These are phyloP conservation scores for Cylas formicarius DNA, from an alignment of 1,140 invertebrate species.

Conservation along the genomic window DNA sequence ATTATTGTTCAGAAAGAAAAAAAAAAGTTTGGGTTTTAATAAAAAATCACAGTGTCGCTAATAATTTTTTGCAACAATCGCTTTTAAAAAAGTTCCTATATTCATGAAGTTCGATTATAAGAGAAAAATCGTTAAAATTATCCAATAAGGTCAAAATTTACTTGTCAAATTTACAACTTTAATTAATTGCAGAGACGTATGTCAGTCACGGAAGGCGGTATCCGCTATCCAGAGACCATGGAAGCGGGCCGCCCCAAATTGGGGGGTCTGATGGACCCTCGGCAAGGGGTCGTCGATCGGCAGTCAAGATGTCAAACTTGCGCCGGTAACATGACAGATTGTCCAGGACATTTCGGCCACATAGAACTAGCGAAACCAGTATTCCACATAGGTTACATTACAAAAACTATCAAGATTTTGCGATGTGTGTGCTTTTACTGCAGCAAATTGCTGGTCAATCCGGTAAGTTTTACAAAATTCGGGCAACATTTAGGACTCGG, in stretches of 20 bases:
- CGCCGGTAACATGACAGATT: constrained; percentile 96
- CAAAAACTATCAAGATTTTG: constrained; percentile 94
- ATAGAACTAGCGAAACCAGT: constrained; percentile 98
- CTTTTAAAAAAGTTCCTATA: too few relatives aligned
- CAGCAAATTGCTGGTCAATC: constrained; percentile 89
- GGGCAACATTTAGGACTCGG: neutral
- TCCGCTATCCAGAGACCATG: constrained; percentile 95
- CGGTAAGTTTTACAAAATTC: too few relatives aligned
- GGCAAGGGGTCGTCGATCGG: constrained; percentile 95
- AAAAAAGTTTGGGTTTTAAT: too few relatives aligned
- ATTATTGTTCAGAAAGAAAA: too few relatives aligned
- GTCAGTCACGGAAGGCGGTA: constrained; percentile 96
- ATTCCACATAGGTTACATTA: constrained; percentile 96
- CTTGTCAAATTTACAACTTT: too few relatives aligned
- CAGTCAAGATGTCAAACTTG: constrained; percentile 94
- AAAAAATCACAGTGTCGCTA: too few relatives aligned
- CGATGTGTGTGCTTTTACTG: constrained; percentile 98
- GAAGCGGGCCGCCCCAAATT: constrained; percentile 96
- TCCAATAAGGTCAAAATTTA: too few relatives aligned
- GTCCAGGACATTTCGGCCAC: constrained; percentile 99
- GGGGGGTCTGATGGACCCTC: constrained; percentile 97
- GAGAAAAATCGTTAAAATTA: too few relatives aligned
- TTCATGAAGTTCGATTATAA: too few relatives aligned
- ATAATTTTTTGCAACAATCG: too few relatives aligned
- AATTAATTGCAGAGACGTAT: constrained; percentile 73